Percentiles rank a stretch among this genome's conserved stretches.
These are phyloP conservation scores for Trachelus tabidus DNA, from an alignment of 2,888 invertebrate species.

Conservation along the genomic window DNA sequence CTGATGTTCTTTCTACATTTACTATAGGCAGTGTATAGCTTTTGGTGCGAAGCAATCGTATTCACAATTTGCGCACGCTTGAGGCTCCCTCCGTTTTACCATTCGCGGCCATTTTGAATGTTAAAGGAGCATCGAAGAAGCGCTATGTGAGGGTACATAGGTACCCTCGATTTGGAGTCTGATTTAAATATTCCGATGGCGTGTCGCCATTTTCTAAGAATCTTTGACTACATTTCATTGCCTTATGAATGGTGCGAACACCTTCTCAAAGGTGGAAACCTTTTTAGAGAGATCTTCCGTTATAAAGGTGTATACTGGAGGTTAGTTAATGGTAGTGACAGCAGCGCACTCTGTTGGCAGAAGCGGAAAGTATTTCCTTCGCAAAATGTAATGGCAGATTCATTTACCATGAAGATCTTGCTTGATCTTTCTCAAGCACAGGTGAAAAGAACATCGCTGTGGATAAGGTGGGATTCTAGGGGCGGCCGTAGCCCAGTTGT, in stretches of 20 bases:
- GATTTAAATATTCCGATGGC: too few relatives aligned
- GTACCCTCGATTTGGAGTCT: too few relatives aligned
- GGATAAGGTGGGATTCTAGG: constrained; percentile 12
- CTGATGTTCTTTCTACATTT: constrained; percentile 1
- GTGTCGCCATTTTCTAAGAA: constrained; percentile 3
- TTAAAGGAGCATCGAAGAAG: too few relatives aligned
- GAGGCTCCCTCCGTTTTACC: not conserved
- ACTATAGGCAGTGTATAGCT: not conserved
- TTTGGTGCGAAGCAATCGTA: not conserved
- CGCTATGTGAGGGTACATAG: too few relatives aligned
- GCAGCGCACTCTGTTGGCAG: too few relatives aligned
- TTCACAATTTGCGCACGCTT: constrained; percentile 1
- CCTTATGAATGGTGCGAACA: too few relatives aligned
- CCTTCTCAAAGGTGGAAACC: too few relatives aligned
- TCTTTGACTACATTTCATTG: not conserved
- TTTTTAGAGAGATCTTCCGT: too few relatives aligned
- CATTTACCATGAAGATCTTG: constrained; percentile 5
- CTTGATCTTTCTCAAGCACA: not conserved
- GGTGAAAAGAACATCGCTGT: not conserved
- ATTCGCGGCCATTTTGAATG: constrained; percentile 1
- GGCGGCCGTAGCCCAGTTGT: too few relatives aligned
- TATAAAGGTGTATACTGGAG: too few relatives aligned
- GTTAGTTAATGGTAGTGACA: too few relatives aligned
- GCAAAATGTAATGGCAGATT: not conserved
- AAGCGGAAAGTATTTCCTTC: too few relatives aligned